phyloP scores from a whole-genome alignment of 2,888 invertebrate genomes.

The Xanthostigma xanthostigma region DNA sequence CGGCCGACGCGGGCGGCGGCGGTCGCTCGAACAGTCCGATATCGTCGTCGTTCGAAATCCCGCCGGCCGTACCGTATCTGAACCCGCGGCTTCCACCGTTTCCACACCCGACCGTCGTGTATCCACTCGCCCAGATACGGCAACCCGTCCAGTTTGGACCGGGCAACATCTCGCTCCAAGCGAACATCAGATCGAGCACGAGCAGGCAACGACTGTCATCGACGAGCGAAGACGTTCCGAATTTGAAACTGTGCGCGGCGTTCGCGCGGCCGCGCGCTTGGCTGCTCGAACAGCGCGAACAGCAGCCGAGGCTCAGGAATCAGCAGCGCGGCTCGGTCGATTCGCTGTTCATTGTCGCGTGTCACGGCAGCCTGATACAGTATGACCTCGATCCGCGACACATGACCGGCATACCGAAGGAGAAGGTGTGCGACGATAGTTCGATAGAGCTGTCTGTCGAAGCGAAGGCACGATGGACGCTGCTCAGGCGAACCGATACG shows the following conservation, averaged over 20 bases:
- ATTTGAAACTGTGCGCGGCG: constrained; percentile 59
- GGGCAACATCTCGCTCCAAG: constrained; percentile 4
- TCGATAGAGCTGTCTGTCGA: constrained; percentile 73
- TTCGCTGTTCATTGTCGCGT: constrained; percentile 81
- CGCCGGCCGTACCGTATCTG: constrained; percentile 48
- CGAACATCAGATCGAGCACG: constrained; percentile 15
- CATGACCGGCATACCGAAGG: constrained; percentile 53
- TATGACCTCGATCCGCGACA: constrained; percentile 73
- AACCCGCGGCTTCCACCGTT: constrained; percentile 88
- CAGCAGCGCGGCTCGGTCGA: constrained; percentile 48
- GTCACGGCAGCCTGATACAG: constrained; percentile 74
- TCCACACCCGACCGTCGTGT: constrained; percentile 65
- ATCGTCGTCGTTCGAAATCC: constrained; percentile 27
- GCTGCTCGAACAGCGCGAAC: constrained; percentile 31
- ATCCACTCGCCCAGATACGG: constrained; percentile 76
- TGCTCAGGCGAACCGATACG: constrained; percentile 48
- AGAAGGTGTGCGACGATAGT: constrained; percentile 75
- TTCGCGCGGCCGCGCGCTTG: constrained; percentile 66
- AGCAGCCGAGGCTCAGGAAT: constrained; percentile 18
- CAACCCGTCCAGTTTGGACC: constrained; percentile 34
- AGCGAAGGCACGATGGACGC: constrained; percentile 80
- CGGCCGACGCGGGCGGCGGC: constrained; percentile 29
- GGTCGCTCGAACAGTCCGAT: constrained; percentile 60
- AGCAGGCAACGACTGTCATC: constrained; percentile 56
- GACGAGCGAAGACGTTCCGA: constrained; percentile 53